Conservation (phyloP, 2,113 vertebrate species). For the Caranx ignobilis region DNA sequence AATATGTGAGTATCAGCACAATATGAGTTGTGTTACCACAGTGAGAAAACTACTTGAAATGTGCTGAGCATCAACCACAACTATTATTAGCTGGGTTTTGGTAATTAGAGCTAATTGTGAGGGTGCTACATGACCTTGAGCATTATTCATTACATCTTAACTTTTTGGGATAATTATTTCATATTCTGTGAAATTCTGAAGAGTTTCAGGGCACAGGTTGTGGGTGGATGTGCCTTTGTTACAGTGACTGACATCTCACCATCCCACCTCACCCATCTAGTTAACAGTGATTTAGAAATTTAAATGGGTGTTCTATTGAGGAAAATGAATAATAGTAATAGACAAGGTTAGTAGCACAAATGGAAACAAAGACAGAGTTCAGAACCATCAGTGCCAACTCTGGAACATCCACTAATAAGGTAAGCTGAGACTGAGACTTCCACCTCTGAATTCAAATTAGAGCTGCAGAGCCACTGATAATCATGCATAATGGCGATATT, state of each 20-base stretch:
- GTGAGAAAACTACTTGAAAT: neutral
- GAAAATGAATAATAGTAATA: conserved; percentile 21
- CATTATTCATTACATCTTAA: neutral
- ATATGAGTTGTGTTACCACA: neutral
- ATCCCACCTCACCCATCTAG: neutral
- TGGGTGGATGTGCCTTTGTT: conserved; percentile 1
- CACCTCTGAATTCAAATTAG: conserved; percentile 54
- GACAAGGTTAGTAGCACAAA: conserved; percentile 10
- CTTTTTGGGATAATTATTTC: neutral
- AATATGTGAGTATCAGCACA: neutral
- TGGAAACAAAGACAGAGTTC: conserved; percentile 41
- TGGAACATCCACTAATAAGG: conserved; percentile 44
- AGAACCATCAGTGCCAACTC: conserved; percentile 13
- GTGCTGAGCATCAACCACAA: conserved; percentile 2
- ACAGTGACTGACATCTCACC: conserved; percentile 2
- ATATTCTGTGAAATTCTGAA: neutral
- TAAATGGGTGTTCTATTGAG: conserved; percentile 3
- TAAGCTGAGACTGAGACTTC: conserved; percentile 7
- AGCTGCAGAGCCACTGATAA: conserved; percentile 49
- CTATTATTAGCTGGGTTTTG: neutral
- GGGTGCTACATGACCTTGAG: neutral
- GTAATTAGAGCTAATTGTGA: conserved; percentile 2
- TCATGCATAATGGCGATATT: conserved; percentile 49
- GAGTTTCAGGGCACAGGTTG: neutral
- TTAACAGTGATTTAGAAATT: conserved; percentile 33